Percentiles rank a stretch among this genome's conserved stretches.
These are phyloP conservation scores for Morinoia aosen DNA, from an alignment of 2,888 invertebrate genomes.

Conservation along the genomic window DNA sequence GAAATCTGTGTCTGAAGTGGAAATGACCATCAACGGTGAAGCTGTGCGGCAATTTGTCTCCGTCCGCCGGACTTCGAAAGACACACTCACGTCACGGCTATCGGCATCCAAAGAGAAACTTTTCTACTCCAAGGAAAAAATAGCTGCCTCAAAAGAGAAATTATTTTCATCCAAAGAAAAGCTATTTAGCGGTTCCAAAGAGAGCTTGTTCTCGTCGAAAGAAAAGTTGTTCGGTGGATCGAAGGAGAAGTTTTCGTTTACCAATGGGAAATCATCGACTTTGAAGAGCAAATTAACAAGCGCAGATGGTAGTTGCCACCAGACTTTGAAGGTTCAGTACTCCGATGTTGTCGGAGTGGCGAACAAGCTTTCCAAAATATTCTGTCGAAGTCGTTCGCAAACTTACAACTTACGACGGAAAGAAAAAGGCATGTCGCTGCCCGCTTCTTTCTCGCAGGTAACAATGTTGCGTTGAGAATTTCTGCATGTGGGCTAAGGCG, in stretches of 20 bases:
- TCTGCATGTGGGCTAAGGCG: background rate
- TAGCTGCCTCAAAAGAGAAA: constrained; percentile 2
- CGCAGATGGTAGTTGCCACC: constrained; percentile 55
- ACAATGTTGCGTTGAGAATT: background rate
- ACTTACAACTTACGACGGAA: constrained; percentile 59
- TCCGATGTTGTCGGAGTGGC: constrained; percentile 63
- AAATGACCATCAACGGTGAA: constrained; percentile 31
- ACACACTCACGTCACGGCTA: constrained; percentile 12
- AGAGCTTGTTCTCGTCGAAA: background rate
- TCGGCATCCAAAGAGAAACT: constrained; percentile 35
- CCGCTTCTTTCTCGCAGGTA: constrained; percentile 33
- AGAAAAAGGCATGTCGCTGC: constrained; percentile 58
- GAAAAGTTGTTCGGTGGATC: background rate
- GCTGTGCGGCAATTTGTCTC: background rate
- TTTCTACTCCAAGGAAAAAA: background rate
- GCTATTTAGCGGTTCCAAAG: background rate
- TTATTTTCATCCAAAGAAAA: background rate
- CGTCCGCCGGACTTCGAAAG: background rate
- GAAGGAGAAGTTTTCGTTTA: background rate
- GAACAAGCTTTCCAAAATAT: constrained; percentile 59
- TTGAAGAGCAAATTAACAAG: background rate
- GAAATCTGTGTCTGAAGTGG: background rate
- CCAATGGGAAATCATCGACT: background rate
- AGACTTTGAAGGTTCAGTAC: constrained; percentile 62
- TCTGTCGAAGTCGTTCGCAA: constrained; percentile 61